Evolutionary conservation across 53 echinoderm and acorn worm species (phyloP), one percentile per base, ranked within the genome.

Genomic region (Temnopleurus reevesii): DNA sequence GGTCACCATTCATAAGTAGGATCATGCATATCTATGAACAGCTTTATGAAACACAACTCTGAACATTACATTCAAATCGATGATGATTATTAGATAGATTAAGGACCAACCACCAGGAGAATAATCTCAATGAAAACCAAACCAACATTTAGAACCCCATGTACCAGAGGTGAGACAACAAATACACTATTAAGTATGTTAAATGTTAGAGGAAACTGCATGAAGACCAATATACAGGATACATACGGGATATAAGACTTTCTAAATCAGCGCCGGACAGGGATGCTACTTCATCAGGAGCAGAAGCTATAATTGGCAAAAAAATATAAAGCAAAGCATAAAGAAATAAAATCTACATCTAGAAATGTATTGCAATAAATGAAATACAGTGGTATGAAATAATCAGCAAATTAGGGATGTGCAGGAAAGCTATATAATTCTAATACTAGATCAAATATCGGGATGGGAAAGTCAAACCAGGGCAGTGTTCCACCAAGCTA

Each of bases 221-320:
- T 49, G 49, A 46, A 79, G 31, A 30, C 49, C 3, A 21, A 18
- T 17, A 49, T 8, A 29, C 79, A 49, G 27, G 53, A 87, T 87
- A 87, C 88, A 87, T 87, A 87, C 88, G 88, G 88, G 88, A 87
- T 33, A 87, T 87, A 27, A 87, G 55, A 33, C 88, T 87, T 51
- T 87, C 88, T 87, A 87, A 34, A 51, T 87, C 88, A 31, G 53
- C 71, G 8, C 76, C 71, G 34, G 88, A 87, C 31, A 87, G 76
- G 27, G 88, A 71, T 2, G 25, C 88, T 21, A 87, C 24, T 1
- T 53, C 76, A 21, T 87, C 88, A 87, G 71, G 30, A 24, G 31
- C 54, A 21, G 88, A 38, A 34, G 88, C 88, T 87, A 47, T 45
- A 27, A 55, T 28, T 57, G 6, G 56, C 31, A 8, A 25, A 6